Evolutionary conservation across 2,888 invertebrate genomes (phyloP).

Genomic region (Melanchra persicariae): DNA sequence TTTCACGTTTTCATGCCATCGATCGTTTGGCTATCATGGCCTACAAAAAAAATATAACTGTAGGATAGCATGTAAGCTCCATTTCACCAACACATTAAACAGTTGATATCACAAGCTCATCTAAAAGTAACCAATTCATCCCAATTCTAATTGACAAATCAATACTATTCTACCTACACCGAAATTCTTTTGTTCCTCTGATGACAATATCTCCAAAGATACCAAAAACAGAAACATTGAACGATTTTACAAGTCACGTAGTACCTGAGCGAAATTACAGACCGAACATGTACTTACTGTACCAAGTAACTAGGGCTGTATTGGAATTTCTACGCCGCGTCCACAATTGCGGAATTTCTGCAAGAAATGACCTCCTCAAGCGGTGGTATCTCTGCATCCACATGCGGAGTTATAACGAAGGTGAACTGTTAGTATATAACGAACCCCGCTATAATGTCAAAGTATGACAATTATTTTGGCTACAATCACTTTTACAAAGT

Average conservation of each 20-base stretch:
- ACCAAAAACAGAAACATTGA: constrained; percentile 15
- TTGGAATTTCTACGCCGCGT: not conserved
- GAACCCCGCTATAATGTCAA: too few species aligned
- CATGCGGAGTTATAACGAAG: not conserved
- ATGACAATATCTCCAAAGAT: not conserved
- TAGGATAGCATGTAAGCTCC: too few species aligned
- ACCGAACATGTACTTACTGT: constrained; percentile 22
- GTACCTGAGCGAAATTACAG: constrained; percentile 34
- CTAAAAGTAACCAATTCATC: not conserved
- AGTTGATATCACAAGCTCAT: too few species aligned
- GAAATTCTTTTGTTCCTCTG: constrained; percentile 10
- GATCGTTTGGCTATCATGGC: too few species aligned
- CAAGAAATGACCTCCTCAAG: not conserved
- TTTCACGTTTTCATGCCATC: too few species aligned
- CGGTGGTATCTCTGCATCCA: not conserved
- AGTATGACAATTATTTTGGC: too few species aligned
- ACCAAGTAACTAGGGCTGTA: not conserved
- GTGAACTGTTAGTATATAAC: too few species aligned
- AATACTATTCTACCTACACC: not conserved
- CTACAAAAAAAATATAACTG: not conserved
- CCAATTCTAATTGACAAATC: not conserved
- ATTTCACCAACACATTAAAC: too few species aligned
- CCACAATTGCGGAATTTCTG: not conserved
- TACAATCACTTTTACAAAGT: too few species aligned
- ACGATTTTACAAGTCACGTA: constrained; percentile 47